These are phyloP conservation scores for Laothoe populi DNA, from an alignment of 2,888 invertebrate species.

Conservation along the genomic window DNA sequence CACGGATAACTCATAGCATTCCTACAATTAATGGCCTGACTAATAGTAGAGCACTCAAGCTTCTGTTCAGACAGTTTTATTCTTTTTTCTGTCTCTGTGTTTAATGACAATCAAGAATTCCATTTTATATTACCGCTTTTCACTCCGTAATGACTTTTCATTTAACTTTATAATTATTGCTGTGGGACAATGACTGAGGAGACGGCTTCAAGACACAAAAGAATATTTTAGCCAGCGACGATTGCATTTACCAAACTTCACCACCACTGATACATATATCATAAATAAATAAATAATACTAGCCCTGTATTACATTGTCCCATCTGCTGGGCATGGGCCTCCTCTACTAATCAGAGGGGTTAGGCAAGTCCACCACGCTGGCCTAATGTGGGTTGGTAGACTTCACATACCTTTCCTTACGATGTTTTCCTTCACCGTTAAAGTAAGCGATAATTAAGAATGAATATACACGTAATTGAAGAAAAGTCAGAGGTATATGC, in stretches of 20 bases:
- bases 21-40: background rate
- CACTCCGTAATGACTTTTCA: slow-evolving; percentile 18
- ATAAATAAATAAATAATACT: background rate
- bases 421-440: no score
- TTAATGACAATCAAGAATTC: background rate
- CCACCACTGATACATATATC: no score
- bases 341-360: no score
- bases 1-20: background rate
- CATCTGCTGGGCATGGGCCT: no score
- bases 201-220: slow-evolving; percentile 7
- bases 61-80: background rate
- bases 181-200: background rate
- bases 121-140: background rate
- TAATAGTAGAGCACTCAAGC: background rate
- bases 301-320: background rate
- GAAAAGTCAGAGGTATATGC: no score
- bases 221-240: slow-evolving; percentile 7
- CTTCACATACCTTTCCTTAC: no score
- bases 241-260: no score
- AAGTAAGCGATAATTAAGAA: no score
- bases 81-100: background rate
- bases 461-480: no score
- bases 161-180: slow-evolving; percentile 17
- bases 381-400: no score
- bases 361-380: no score